These are phyloP conservation scores for Xiphorhynchus erythropygius DNA, from an alignment of 2,797 vertebrate genomes.

Conservation along the genomic window DNA sequence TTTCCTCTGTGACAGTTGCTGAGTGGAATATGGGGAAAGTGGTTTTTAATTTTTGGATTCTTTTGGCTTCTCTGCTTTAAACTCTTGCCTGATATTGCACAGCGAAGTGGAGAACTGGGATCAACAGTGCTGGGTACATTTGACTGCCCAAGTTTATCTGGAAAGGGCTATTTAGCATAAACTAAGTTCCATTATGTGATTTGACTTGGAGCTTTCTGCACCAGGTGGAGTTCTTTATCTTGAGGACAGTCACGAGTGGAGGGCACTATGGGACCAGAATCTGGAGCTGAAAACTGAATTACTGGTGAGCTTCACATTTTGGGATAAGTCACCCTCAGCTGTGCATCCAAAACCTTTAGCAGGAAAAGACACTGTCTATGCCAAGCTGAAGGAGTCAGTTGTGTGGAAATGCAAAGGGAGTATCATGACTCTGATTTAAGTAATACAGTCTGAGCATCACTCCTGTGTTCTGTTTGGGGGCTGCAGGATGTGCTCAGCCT, in stretches of 20 bases:
- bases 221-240: background rate
- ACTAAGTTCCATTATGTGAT: background rate
- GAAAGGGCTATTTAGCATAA: background rate
- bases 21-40: slow-evolving; percentile 1
- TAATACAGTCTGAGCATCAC: fast-evolving
- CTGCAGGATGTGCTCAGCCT: background rate
- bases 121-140: background rate
- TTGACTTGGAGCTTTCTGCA: background rate
- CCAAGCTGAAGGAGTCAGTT: background rate
- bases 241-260: fast-evolving
- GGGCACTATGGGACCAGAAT: background rate
- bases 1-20: slow-evolving; percentile 1
- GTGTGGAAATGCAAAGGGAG: background rate
- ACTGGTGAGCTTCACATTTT: background rate
- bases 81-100: background rate
- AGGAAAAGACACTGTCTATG: background rate
- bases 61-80: background rate
- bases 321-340: background rate
- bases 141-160: background rate
- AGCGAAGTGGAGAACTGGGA: background rate
- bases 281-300: background rate
- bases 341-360: background rate
- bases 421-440: fast-evolving
- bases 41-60: background rate
- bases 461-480: background rate